These are phyloP conservation scores for Burhinus oedicnemus DNA, from an alignment of 2,113 vertebrate species.

Conservation along the genomic window DNA sequence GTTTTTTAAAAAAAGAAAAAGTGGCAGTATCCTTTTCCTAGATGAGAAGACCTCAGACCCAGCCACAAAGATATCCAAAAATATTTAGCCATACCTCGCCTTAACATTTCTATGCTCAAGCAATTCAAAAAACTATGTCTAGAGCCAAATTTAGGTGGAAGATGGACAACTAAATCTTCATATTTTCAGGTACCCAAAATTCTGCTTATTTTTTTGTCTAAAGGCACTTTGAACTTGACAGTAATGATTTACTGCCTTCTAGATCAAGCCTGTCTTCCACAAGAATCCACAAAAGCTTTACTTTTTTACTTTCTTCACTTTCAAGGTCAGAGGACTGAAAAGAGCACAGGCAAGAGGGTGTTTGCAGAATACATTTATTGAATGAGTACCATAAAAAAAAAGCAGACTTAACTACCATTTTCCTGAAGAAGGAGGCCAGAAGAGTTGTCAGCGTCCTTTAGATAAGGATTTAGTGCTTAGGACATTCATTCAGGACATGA, in stretches of 20 bases:
- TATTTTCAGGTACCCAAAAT: not conserved
- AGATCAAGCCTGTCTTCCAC: not conserved
- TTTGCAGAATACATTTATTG: not conserved
- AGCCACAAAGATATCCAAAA: not conserved
- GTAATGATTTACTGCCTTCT: not conserved
- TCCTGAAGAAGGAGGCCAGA: not conserved
- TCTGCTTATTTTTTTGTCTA: not conserved
- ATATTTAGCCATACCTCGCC: not conserved
- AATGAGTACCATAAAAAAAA: not conserved
- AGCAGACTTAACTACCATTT: not conserved
- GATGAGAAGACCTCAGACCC: not conserved
- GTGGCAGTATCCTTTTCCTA: not conserved
- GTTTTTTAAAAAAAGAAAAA: not conserved
- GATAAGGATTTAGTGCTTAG: not conserved
- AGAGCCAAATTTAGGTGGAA: not conserved
- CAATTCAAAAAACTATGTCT: not conserved
- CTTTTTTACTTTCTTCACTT: not conserved
- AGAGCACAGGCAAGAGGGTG: not conserved
- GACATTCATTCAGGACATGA: not conserved
- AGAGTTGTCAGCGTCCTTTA: not conserved
- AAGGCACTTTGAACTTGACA: not conserved
- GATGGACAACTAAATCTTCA: not conserved
- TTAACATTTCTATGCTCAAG: not conserved
- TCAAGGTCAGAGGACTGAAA: not conserved
- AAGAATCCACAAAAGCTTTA: not conserved